Evolutionary conservation across 2,113 vertebrate genomes (phyloP).

Genomic region (Oncorhynchus nerka): DNA sequence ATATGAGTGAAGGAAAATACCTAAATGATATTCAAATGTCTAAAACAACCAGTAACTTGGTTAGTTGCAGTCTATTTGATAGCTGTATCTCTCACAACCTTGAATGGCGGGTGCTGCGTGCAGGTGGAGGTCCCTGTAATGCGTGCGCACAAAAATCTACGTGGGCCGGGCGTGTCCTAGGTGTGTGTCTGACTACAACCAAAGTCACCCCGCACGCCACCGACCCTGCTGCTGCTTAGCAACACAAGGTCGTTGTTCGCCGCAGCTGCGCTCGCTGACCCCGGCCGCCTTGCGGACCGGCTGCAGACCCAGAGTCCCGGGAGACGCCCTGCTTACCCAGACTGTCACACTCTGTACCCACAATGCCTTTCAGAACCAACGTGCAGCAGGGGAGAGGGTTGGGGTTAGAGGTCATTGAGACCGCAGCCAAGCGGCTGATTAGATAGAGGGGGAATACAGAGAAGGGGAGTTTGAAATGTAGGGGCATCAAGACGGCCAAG

Average conservation of each 20-base stretch:
- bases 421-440: background rate
- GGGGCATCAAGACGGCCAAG: background rate
- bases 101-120: constrained; percentile 83
- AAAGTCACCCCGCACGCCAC: constrained; percentile 45
- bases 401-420: background rate
- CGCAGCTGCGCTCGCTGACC: constrained; percentile 42
- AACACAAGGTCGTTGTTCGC: constrained; percentile 45
- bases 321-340: constrained; percentile 59
- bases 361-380: constrained; percentile 32
- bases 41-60: too few species aligned
- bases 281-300: constrained; percentile 60
- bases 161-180: constrained; percentile 54
- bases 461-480: background rate
- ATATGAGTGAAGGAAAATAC: background rate
- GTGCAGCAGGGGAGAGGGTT: background rate
- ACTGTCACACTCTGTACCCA: constrained; percentile 64
- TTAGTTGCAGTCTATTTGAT: too few species aligned
- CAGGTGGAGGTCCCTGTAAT: constrained; percentile 98
- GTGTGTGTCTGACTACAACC: constrained; percentile 35
- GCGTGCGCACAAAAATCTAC: constrained; percentile 87
- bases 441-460: background rate
- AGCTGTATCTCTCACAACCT: constrained; percentile 79
- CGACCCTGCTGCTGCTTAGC: constrained; percentile 54
- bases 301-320: constrained; percentile 67
- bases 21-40: background rate